These are phyloP conservation scores for Axinella damicornis DNA, from an alignment of 37 sponge, comb jelly and placozoan species.

Conservation along the genomic window DNA sequence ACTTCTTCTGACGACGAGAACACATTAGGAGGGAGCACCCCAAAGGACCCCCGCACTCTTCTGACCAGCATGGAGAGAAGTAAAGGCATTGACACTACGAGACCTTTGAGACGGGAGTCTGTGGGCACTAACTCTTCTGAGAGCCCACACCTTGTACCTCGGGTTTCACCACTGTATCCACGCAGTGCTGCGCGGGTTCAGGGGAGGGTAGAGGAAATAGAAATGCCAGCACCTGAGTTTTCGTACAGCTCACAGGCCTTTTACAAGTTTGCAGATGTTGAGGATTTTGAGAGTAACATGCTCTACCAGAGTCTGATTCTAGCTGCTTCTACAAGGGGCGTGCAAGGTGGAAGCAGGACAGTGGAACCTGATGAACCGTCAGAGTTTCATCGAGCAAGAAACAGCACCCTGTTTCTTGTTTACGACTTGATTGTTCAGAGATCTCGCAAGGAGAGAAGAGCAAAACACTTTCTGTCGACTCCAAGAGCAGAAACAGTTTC, in stretches of 20 bases:
- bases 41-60: neutral
- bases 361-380: neutral
- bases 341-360: neutral
- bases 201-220: too few relatives aligned
- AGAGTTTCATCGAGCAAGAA: constrained; percentile 41
- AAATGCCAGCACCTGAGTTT: neutral
- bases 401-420: constrained; percentile 48
- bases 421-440: constrained; percentile 57
- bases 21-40: neutral
- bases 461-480: constrained; percentile 54
- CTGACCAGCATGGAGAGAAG: constrained; percentile 1
- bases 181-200: neutral
- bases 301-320: constrained; percentile 52
- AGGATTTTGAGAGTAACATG: constrained; percentile 27
- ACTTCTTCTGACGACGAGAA: constrained; percentile 1
- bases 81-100: neutral
- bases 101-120: neutral
- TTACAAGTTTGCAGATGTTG: constrained; percentile 60
- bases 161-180: neutral
- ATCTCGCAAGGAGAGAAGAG: constrained; percentile 36
- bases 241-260: neutral
- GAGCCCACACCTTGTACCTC: neutral
- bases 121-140: too few relatives aligned
- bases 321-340: neutral
- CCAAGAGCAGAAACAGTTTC: neutral